These are phyloP conservation scores for Deroplatys truncata DNA, from an alignment of 2,888 invertebrate genomes.

Conservation along the genomic window DNA sequence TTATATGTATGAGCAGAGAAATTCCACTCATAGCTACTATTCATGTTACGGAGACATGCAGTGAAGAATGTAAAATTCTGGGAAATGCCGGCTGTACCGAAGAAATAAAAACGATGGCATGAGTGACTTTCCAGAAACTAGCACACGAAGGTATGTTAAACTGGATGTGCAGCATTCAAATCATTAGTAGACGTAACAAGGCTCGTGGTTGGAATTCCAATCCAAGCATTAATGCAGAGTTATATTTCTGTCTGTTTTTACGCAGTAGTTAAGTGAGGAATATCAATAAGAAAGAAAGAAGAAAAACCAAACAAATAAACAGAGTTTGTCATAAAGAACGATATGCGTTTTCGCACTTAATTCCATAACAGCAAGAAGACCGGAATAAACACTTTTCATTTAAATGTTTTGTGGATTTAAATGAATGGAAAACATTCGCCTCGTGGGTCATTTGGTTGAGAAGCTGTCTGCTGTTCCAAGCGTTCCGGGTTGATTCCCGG, in stretches of 20 bases:
- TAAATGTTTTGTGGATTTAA: no score
- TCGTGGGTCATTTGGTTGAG: no score
- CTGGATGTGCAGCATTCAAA: not conserved
- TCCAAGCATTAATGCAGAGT: not conserved
- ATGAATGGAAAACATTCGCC: no score
- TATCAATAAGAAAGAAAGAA: no score
- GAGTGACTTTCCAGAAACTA: not conserved
- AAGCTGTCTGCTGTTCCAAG: no score
- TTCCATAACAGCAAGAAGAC: no score
- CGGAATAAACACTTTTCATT: no score
- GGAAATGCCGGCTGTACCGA: not conserved
- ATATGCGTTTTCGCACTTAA: no score
- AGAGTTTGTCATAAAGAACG: no score
- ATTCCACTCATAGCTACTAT: not conserved
- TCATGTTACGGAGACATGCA: not conserved
- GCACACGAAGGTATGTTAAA: not conserved
- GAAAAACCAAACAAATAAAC: no score
- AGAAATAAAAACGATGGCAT: not conserved
- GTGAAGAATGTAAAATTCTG: not conserved
- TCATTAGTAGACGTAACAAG: not conserved
- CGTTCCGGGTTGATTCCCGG: no score
- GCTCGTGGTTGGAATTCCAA: not conserved
- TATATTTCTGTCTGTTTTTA: not conserved
- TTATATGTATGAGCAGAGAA: not conserved
- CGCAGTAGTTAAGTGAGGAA: no score